These are phyloP conservation scores for Synergus itoensis DNA, from an alignment of 2,888 invertebrate genomes.

Conservation along the genomic window DNA sequence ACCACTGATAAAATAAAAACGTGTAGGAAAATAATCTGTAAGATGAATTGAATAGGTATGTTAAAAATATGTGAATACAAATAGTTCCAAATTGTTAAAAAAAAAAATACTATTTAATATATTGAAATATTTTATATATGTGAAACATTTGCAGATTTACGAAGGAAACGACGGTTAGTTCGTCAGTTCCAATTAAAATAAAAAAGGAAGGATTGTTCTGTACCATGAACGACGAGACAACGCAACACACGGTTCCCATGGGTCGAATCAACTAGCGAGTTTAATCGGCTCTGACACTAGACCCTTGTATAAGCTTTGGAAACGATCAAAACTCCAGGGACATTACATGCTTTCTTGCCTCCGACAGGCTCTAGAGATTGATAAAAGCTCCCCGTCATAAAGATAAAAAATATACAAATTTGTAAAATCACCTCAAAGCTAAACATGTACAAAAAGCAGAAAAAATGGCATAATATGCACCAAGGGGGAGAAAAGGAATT, in stretches of 20 bases:
- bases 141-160: background rate
- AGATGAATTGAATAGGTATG: too few relatives aligned
- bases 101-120: too few relatives aligned
- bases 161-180: background rate
- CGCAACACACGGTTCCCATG: constrained; percentile 49
- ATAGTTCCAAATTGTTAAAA: too few relatives aligned
- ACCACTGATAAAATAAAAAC: too few relatives aligned
- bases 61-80: too few relatives aligned
- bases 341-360: constrained; percentile 27
- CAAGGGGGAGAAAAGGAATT: too few relatives aligned
- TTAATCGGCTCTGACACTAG: constrained; percentile 56
- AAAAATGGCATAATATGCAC: too few relatives aligned
- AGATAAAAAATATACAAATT: background rate
- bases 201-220: background rate
- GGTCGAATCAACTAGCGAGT: constrained; percentile 57
- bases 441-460: too few relatives aligned
- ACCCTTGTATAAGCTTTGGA: constrained; percentile 45
- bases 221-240: background rate
- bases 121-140: too few relatives aligned
- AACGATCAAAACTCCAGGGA: constrained; percentile 48
- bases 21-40: too few relatives aligned
- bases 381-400: constrained; percentile 13
- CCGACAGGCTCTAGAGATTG: constrained; percentile 20
- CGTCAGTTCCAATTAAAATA: background rate
- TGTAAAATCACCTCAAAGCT: background rate